Evolutionary conservation across 1,140 invertebrate genomes (phyloP), one percentile per base, ranked within the genome.

Genomic region (Marisa cornuarietis): DNA sequence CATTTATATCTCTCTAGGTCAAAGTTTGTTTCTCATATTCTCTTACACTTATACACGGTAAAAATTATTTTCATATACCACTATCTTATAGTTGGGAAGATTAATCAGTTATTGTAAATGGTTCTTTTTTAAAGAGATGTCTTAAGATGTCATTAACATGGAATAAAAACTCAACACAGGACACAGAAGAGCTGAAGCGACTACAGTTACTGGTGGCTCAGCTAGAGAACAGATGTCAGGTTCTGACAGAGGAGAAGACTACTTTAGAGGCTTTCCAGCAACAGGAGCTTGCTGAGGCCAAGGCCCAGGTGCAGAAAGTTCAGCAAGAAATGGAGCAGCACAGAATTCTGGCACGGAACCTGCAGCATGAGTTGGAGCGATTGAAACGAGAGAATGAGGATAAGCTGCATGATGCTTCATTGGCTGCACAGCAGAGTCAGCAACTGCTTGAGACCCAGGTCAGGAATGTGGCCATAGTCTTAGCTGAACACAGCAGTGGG

Each of bases 171-270:
- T 58, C 24, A 24, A 16, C 51, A 73, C 42, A 73, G 79, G 90
- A 93, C 65, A 92, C 81, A 24, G 76, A 88, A 82, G 91, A 83
- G 52, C 81, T 92, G 24, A 95, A 96, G 85, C 93, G 93, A 31
- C 82, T 84, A 13, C 71, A 88, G 16, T 83, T 84, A 68, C 82
- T 74, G 52, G 75, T 73, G 42, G 62, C 58, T 49, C 75, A 78
- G 58, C 61, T 76, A 54, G 22, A 52, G 31, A 68, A 73, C 26
- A 73, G 81, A 76, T 42, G 26, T 11, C 49, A 72, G 63, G 24
- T n/a, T 74, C 31, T 31, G 61, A 18, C 26, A 16, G 54, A 69
- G 3, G 77, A 74, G 26, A 75, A 79, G 14, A 62, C 71, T 42
- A 51, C 49, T 42, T 68, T 79, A 63, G 71, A 66, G 54, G n/a